Evolutionary conservation across 2,888 invertebrate species (phyloP), one percentile per base, ranked within the genome.

Genomic region (Diadegma fenestrale): DNA sequence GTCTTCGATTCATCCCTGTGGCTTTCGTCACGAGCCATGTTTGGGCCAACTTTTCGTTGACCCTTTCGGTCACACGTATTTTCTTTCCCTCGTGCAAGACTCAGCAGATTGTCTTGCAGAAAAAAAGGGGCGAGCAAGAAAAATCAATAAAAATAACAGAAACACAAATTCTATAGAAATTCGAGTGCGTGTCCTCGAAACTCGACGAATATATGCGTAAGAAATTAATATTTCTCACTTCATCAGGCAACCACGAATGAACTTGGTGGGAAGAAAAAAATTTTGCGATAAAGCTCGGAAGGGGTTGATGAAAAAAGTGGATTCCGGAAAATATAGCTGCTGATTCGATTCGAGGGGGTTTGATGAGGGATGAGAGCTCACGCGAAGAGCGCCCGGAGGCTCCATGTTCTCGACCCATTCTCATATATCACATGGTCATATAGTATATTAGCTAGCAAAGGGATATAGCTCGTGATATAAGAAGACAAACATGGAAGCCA

Each of bases 401-500:
- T 37, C 37, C 54, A 61, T 58, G 41, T 66, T 80, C 69, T 54
- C 69, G 61, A 37, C 33, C 48, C 45, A 22, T 72, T 76, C 51
- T 48, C 75, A 85, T 82, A 80, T 80, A 80, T 76, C 43, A 68
- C n/a, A 26, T 64, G 69, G 78, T 41, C 54, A 73, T 76, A 69
- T 69, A 80, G 81, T 73, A 43, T 80, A 87, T 86, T 80, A 84
- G 86, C 80, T 51, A 43, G 43, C 58, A 51, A 73, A 86, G 73
- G 69, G 80, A 85, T 85, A 79, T 78, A 76, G 73, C 78, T 87
- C 77, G 86, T 90, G 90, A 93, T 91, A 92, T 93, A 92, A 92
- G 92, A 92, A 92, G 90, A 91, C 90, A 92, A 93, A 93, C 91
- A 93, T 84, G 86, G 80, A 82, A 68, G 54, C 66, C 61, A 68